phyloP scores from a whole-genome alignment of 2,888 invertebrate species.

The Nycteola revayana region DNA sequence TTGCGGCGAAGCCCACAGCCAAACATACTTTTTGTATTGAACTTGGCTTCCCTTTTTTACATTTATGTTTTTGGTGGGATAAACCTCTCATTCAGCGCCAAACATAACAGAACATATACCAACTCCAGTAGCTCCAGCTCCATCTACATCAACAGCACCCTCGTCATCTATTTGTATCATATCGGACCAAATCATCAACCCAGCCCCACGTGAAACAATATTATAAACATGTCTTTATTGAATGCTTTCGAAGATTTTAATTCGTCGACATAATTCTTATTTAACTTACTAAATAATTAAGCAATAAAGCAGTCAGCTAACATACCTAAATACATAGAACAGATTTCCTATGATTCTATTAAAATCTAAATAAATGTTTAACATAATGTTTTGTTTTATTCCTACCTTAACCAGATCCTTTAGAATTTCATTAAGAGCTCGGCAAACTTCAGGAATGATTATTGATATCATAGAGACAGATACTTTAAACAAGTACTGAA shows the following conservation, averaged over 20 bases:
- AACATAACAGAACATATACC: conserved; percentile 13
- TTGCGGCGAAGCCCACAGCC: too few relatives aligned
- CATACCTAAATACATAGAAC: conserved; percentile 7
- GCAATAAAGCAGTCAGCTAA: conserved; percentile 7
- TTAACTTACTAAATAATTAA: conserved; percentile 11
- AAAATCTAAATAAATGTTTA: conserved; percentile 10
- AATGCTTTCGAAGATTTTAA: conserved; percentile 25
- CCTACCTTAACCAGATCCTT: conserved; percentile 29
- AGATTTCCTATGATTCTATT: conserved; percentile 7
- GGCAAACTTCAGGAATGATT: conserved; percentile 32
- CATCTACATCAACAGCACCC: conserved; percentile 19
- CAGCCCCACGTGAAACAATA: conserved; percentile 13
- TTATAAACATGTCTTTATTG: conserved; percentile 17
- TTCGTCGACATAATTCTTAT: conserved; percentile 13
- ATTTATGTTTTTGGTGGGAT: too few relatives aligned
- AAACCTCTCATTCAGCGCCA: conserved; percentile 14
- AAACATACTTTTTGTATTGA: too few relatives aligned
- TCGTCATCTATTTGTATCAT: conserved; percentile 17
- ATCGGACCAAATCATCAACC: conserved; percentile 16
- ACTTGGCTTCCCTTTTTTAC: too few relatives aligned
- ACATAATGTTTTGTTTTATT: conserved; percentile 8
- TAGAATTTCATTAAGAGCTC: conserved; percentile 22
- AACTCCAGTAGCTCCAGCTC: conserved; percentile 21
- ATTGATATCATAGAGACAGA: conserved; percentile 27
- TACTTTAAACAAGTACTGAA: conserved; percentile 31